Percentiles rank a stretch among this genome's conserved stretches.
phyloP scores from a whole-genome alignment of 2,797 vertebrate species.

The Etheostoma nigrum region DNA sequence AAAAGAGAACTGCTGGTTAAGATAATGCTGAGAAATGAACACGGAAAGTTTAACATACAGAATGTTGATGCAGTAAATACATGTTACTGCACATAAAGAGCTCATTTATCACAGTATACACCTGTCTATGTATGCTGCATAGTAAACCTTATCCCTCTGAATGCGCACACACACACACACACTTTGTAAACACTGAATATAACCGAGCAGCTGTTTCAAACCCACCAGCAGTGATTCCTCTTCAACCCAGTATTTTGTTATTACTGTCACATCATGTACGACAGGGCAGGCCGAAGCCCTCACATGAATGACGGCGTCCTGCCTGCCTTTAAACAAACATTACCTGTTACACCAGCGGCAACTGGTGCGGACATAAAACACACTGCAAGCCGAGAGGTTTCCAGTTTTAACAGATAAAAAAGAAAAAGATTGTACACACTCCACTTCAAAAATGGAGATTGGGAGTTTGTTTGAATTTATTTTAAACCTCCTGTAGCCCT shows the following conservation, averaged over 20 bases:
- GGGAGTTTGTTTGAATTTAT: conserved; percentile 18
- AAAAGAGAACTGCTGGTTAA: conserved; percentile 17
- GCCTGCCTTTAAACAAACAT: conserved; percentile 68
- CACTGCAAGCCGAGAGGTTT: conserved; percentile 18
- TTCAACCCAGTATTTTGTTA: conserved; percentile 26
- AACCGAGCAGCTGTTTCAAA: conserved; percentile 9
- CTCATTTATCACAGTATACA: not conserved
- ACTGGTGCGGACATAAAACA: conserved; percentile 36
- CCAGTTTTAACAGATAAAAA: conserved; percentile 30
- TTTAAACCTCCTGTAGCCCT: not conserved
- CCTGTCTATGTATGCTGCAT: not conserved
- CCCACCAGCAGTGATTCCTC: conserved; percentile 16
- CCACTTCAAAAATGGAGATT: conserved; percentile 7
- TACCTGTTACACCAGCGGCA: conserved; percentile 42
- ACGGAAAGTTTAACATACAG: not conserved
- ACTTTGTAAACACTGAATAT: conserved; percentile 26
- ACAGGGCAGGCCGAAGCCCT: conserved; percentile 1
- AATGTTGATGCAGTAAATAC: not conserved
- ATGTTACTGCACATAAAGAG: not conserved
- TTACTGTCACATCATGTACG: conserved; percentile 38
- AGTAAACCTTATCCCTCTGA: conserved; percentile 6
- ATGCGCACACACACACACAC: not conserved
- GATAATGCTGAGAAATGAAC: conserved; percentile 12
- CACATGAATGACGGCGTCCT: conserved; percentile 27
- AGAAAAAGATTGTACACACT: not conserved